Base-by-base conservation (phyloP, 2,888 invertebrate genomes). In the Suillia variegata region DNA sequence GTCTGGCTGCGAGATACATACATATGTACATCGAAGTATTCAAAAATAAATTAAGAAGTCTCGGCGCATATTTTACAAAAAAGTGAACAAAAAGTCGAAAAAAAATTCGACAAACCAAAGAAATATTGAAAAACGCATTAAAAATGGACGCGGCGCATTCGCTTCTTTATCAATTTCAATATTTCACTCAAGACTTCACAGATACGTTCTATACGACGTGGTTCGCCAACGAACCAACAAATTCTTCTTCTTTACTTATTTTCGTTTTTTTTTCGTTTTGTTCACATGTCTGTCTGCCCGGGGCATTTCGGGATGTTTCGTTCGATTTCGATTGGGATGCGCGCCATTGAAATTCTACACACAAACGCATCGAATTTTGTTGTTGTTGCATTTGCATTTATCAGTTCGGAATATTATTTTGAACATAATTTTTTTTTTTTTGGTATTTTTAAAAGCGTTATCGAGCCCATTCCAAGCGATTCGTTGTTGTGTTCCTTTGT, bases 331-430 rank as follows among this genome's bases (percentile, higher is more conserved):
- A 45, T 13, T 34, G 21, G 38, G 33, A 55, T 56, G 45, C 62
- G 45, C 62, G 70, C 76, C 76, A 76, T 76, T 76, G 77, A 74
- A 73, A 76, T 76, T 76, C 78, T 70, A 76, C 55, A 75, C 76
- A 70, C 78, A 74, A 76, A 67, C 73, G 31, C 26, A 71, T 70
- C n/a, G n/a, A n/a, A n/a, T n/a, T n/a, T n/a, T n/a, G n/a, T n/a
- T n/a, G n/a, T n/a, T n/a, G n/a, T n/a, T n/a, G n/a, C n/a, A n/a
- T 69, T 69, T 71, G 69, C 72, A 72, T 77, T 71, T 72, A 74
- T 77, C 71, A 71, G 70, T 63, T 68, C 55, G 60, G 60, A 65
- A 20, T 45, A 45, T 20, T 10, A n/a, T 20, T 45, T 45, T 17
- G 20, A 45, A 38, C 38, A 13, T 13, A 6, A 38, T 13, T 38